Evolutionary conservation across 2,888 invertebrate genomes (phyloP), one percentile per base, ranked within the genome.

Genomic region (Sylvicola cinctus): DNA sequence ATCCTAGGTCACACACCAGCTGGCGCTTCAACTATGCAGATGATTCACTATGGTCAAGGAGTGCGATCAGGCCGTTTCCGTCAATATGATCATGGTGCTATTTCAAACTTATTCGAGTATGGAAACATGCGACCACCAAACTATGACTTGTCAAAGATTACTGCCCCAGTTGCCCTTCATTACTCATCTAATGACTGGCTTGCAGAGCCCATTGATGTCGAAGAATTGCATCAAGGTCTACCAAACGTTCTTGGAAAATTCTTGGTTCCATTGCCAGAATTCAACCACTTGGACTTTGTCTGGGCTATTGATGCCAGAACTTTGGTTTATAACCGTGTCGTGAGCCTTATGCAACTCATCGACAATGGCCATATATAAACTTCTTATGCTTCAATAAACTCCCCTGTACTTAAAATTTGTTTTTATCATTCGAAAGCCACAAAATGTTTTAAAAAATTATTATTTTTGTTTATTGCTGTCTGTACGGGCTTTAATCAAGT

Each of bases 1-100:
- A 68, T 74, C 36, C 45, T 73, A n/a, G 68, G 66, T 1, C 74
- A 77, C 43, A 53, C 63, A 0, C 79, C 80, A 1, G 75, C 78
- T 2, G 79, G 79, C 3, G 62, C 72, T 1, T 65, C 80, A 1
- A 65, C 69, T 2, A 66, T 68, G 44, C 78, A 80, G 49, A 50
- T 81, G 5, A 57, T 70, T 4, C 84, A 85, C 51, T 83, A 68
- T 47, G 71, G 62, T 0, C 83, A 84, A 55, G 60, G 68, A 15
- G 63, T 71, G 13, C 46, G 51, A 10, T 62, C 62, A 1, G 60
- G 59, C 1, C 44, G 49, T 2, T 70, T 70, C 49, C 57, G 66
- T 12, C 64, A 69, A 39, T 73, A 64, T 43, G 68, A 73, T 47
- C 58, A 63, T 39, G 72, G 71, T 8, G 14, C 53, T 1, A 40